Conservation (phyloP, 2,797 vertebrate genomes). For the Glossophaga mutica region DNA sequence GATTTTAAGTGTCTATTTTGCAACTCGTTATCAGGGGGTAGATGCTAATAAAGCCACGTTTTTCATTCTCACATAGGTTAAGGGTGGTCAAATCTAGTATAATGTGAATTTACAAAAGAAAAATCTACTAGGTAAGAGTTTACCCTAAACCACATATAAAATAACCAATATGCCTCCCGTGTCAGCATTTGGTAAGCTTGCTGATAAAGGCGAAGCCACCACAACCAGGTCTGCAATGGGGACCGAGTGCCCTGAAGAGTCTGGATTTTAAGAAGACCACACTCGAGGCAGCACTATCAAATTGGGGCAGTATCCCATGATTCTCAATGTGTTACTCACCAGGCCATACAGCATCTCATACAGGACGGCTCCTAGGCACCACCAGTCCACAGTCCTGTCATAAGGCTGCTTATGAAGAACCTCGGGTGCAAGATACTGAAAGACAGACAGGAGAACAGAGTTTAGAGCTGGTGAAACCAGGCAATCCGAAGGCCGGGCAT, state of each 20-base stretch:
- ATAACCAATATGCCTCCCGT: background rate
- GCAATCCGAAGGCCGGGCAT: background rate
- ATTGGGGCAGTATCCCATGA: accelerated
- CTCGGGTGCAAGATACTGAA: conserved; percentile 97
- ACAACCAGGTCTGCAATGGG: background rate
- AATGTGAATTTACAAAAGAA: background rate
- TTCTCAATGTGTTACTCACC: conserved; percentile 83
- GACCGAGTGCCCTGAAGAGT: background rate
- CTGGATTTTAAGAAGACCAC: background rate
- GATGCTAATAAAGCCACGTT: background rate
- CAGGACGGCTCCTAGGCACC: conserved; percentile 97
- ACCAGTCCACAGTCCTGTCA: conserved; percentile 98
- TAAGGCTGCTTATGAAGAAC: conserved; percentile 99
- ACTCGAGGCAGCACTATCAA: background rate
- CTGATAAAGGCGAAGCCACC: background rate
- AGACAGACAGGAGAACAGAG: background rate
- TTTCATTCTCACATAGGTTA: background rate
- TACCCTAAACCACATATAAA: background rate
- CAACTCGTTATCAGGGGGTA: background rate
- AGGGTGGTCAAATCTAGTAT: background rate
- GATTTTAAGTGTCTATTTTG: background rate
- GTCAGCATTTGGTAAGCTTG: background rate
- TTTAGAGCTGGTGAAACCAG: background rate
- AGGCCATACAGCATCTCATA: conserved; percentile 99
- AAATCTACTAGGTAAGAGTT: background rate